Evolutionary conservation across 2,797 vertebrate species (phyloP).

Genomic region (Eurystomus glaucurus): DNA sequence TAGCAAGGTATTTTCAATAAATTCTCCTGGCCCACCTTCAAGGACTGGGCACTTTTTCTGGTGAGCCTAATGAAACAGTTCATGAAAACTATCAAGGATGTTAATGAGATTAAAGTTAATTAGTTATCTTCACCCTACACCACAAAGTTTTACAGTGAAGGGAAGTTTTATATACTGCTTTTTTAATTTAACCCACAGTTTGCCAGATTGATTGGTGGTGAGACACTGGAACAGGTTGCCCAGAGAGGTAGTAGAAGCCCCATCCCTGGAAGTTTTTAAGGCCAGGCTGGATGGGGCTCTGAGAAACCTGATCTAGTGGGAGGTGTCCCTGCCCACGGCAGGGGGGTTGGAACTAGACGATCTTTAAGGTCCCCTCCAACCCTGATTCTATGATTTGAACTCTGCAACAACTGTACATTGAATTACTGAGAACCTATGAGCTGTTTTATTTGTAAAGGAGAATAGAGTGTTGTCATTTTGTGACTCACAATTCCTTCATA

Average conservation of each 20-base stretch:
- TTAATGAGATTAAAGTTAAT: background rate
- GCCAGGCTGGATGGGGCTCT: too few relatives aligned
- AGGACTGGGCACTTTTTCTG: background rate
- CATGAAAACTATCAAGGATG: background rate
- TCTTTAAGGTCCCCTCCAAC: too few relatives aligned
- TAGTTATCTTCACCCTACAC: background rate
- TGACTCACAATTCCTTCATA: background rate
- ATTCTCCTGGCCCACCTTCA: background rate
- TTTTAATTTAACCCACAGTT: background rate
- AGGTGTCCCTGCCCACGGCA: too few relatives aligned
- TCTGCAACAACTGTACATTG: background rate
- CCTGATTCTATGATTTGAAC: background rate
- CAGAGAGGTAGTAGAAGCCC: too few relatives aligned
- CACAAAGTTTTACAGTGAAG: background rate
- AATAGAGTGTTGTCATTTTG: background rate
- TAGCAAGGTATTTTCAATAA: background rate
- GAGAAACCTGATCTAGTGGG: too few relatives aligned
- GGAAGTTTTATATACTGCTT: background rate
- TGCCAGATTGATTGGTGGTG: background rate
- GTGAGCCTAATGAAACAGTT: background rate
- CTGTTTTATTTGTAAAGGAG: background rate
- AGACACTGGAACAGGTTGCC: too few relatives aligned
- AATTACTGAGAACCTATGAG: background rate
- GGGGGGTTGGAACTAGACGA: too few relatives aligned
- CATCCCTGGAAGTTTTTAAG: too few relatives aligned